Conservation (phyloP, 2,888 invertebrate species). For the Heterodera filipjevi region DNA sequence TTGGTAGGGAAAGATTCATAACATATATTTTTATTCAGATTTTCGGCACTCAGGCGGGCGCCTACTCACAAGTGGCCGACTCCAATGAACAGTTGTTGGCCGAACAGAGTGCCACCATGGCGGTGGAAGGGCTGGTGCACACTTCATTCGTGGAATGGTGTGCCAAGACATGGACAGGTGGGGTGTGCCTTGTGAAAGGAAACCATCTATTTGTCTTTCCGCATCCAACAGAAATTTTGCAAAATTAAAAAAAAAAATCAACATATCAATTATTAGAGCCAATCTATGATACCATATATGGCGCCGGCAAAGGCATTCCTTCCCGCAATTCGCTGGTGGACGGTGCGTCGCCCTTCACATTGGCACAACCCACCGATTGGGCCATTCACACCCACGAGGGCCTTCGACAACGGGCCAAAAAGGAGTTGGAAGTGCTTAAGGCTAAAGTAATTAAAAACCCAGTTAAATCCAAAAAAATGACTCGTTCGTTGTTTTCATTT, state of each 20-base stretch:
- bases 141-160: slow-evolving; percentile 63
- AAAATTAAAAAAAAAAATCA: background rate
- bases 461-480: too few species aligned
- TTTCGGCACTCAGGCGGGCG: slow-evolving; percentile 44
- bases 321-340: slow-evolving; percentile 42
- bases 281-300: slow-evolving; percentile 48
- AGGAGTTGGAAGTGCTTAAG: slow-evolving; percentile 47
- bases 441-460: too few species aligned
- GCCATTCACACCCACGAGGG: slow-evolving; percentile 61
- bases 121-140: slow-evolving; percentile 43
- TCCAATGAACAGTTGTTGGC: slow-evolving; percentile 33
- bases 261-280: slow-evolving; percentile 33
- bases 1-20: too few species aligned
- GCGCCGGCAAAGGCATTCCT: slow-evolving; percentile 31
- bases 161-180: slow-evolving; percentile 54
- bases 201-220: too few species aligned
- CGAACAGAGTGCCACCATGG: slow-evolving; percentile 23
- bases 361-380: slow-evolving; percentile 59
- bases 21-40: slow-evolving; percentile 34
- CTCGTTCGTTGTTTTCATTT: background rate
- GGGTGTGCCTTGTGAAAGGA: background rate
- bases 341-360: slow-evolving; percentile 40
- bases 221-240: too few species aligned
- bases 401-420: slow-evolving; percentile 50
- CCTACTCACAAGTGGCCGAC: slow-evolving; percentile 33